These are phyloP conservation scores for Danio rerio DNA, from an alignment of 2,113 vertebrate genomes.

Conservation along the genomic window DNA sequence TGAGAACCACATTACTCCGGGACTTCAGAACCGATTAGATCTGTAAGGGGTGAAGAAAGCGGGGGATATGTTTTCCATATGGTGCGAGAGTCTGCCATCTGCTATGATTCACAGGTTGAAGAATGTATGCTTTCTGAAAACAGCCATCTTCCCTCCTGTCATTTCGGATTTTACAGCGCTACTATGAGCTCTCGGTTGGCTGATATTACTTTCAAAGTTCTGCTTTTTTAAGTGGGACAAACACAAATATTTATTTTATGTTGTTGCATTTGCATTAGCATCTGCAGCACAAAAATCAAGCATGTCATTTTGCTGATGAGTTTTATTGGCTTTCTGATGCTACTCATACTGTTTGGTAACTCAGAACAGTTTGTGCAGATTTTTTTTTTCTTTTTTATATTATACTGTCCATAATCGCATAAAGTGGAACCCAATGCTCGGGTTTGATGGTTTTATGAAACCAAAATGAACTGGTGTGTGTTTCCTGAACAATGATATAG, in stretches of 20 bases:
- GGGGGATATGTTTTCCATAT: conserved; percentile 72
- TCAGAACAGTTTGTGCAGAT: too few species aligned
- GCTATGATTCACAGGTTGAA: conserved; percentile 67
- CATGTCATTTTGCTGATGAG: neutral
- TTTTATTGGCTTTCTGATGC: neutral
- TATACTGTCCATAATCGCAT: too few species aligned
- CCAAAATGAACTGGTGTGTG: too few species aligned
- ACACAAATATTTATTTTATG: conserved; percentile 78
- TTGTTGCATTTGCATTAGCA: conserved; percentile 70
- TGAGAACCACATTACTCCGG: conserved; percentile 70
- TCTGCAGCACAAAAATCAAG: neutral
- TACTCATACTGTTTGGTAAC: neutral
- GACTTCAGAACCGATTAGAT: conserved; percentile 74
- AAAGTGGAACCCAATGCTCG: too few species aligned
- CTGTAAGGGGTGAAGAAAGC: conserved; percentile 66
- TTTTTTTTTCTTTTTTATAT: too few species aligned
- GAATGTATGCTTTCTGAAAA: conserved; percentile 42
- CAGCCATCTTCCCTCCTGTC: conserved; percentile 64
- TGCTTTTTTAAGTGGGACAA: conserved; percentile 61
- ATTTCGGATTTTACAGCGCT: conserved; percentile 73
- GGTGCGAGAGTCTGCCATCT: conserved; percentile 75
- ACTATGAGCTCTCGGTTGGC: conserved; percentile 62
- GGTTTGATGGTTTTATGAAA: too few species aligned
- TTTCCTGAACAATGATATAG: too few species aligned
- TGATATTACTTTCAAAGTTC: conserved; percentile 69